Base-by-base conservation (phyloP, 2,888 invertebrate genomes). In the Dorcus parallelipipedus region DNA sequence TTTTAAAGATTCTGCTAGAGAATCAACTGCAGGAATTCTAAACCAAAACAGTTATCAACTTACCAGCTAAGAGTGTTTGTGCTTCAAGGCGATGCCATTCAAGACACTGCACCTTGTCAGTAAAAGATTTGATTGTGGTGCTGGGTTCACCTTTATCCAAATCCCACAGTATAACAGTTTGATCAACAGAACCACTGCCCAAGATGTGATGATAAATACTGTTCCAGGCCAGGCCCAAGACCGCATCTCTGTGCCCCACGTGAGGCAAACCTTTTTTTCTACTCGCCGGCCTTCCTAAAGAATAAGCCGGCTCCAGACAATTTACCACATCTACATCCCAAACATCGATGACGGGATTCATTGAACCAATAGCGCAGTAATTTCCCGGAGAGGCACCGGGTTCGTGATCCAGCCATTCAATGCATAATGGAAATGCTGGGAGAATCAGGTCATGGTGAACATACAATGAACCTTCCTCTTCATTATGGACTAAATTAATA, bases 311-410 rank as follows among this genome's bases (percentile, higher is more conserved):
- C 72, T 95, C 95, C 42, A 97, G 80, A 58, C 90, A 89, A 74
- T 97, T 94, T 64, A 97, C 88, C 58, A 98, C 84, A 78, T 98
- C 97, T 45, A 98, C 78, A 78, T 98, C 97, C 97, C 97, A 99
- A n/a, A 98, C 86, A 69, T 95, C 91, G 56, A 98, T 96, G 43
- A 91, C 84, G 0, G 95, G 91, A 62, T 90, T 88, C 95, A 98
- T 96, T 39, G 89, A 89, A 9, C 96, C 97, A 57, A 97, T 85
- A 0, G 97, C 97, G 68, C 95, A 90, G 67, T 95, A 86, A 77
- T 95, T 97, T 14, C 88, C 90, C 59, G 85, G 82, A 40, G 87
- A 83, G 63, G 90, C 88, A 77, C 84, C 78, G 0, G 93, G 89
- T 76, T 96, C 94, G 74, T 90, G 93, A 76, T 90, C 90, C 57